Conservation (phyloP, 1,140 invertebrate genomes). For the Proales similis region DNA sequence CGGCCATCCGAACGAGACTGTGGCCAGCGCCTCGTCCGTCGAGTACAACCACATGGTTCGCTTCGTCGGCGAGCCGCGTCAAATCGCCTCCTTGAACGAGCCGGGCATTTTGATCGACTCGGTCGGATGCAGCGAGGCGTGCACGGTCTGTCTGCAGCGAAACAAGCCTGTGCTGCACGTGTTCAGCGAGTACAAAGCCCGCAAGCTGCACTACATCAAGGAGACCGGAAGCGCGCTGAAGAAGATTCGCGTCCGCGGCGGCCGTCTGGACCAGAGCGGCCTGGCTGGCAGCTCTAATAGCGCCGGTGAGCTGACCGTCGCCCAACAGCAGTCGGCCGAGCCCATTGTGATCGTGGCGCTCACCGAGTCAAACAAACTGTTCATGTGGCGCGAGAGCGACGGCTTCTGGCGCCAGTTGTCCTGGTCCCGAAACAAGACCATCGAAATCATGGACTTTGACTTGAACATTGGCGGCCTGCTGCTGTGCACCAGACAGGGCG, state of each 20-base stretch:
- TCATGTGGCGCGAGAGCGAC: constrained; percentile 10
- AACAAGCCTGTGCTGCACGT: constrained; percentile 63
- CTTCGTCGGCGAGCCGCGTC: constrained; percentile 42
- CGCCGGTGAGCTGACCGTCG: constrained; percentile 1
- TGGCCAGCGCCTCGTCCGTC: not conserved
- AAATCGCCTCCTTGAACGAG: constrained; percentile 50
- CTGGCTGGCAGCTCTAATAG: not conserved
- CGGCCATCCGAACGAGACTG: constrained; percentile 47
- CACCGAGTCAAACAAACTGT: constrained; percentile 18
- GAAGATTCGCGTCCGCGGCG: constrained; percentile 10
- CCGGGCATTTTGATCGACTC: constrained; percentile 46
- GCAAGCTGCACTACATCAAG: constrained; percentile 40
- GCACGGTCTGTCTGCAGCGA: constrained; percentile 60
- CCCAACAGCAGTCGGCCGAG: not conserved
- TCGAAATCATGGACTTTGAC: constrained; percentile 30
- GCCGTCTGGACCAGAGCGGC: not conserved
- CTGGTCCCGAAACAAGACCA: constrained; percentile 14
- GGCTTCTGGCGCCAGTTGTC: constrained; percentile 13
- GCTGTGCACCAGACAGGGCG: constrained; percentile 5
- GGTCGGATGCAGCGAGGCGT: constrained; percentile 62
- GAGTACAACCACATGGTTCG: not conserved
- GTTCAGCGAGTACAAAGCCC: constrained; percentile 63
- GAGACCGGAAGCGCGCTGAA: not conserved
- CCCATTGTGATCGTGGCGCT: constrained; percentile 6
- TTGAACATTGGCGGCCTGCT: constrained; percentile 6